These are phyloP conservation scores for Stenchaetothrips biformis DNA, from an alignment of 2,888 invertebrate genomes.

Conservation along the genomic window DNA sequence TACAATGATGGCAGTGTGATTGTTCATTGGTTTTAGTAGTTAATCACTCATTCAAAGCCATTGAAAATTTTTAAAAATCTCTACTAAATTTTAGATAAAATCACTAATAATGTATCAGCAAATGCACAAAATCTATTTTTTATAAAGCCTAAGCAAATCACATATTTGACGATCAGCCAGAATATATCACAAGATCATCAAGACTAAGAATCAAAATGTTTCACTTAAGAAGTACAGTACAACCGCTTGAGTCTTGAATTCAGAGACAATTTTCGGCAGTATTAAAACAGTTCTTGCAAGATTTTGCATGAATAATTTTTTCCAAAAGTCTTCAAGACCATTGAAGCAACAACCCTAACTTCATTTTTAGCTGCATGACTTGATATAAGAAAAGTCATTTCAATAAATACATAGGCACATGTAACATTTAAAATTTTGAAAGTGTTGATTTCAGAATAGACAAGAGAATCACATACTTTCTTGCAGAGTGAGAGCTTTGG, in stretches of 20 bases:
- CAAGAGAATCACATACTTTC: not conserved
- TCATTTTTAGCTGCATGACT: not conserved
- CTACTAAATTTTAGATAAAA: not conserved
- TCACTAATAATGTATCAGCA: not conserved
- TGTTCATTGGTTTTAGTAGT: not conserved
- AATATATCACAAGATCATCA: slow-evolving; percentile 25
- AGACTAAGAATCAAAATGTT: not conserved
- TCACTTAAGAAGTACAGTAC: slow-evolving; percentile 7
- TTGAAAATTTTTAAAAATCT: not conserved
- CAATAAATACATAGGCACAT: not conserved
- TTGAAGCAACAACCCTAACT: not conserved
- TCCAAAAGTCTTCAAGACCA: not conserved
- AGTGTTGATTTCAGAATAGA: not conserved
- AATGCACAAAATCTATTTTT: not conserved
- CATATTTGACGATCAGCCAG: slow-evolving; percentile 4
- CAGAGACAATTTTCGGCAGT: slow-evolving; percentile 1
- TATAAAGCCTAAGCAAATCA: slow-evolving; percentile 7
- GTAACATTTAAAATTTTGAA: not conserved
- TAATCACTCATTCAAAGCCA: not conserved
- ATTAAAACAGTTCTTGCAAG: slow-evolving; percentile 14
- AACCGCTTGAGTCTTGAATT: slow-evolving; percentile 20
- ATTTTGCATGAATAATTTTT: not conserved
- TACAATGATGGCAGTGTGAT: slow-evolving; percentile 10
- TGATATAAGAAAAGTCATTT: not conserved
- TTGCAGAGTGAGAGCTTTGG: not conserved